Base-by-base conservation (phyloP, 2,888 invertebrate genomes). In the Rhabditoides inermis region DNA sequence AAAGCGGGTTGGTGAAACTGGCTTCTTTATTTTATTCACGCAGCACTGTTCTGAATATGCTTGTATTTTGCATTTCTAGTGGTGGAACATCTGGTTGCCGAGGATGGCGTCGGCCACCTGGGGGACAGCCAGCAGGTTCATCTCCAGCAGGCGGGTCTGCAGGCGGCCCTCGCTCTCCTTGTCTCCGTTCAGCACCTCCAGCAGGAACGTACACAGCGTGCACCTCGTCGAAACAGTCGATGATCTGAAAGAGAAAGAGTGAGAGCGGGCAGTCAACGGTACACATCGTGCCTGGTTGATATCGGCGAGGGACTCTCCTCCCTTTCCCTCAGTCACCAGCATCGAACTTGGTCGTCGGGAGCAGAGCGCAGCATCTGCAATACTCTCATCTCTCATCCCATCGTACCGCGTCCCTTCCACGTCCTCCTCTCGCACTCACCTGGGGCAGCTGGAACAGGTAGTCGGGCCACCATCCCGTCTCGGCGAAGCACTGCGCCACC, bases 221-320 rank as follows among this genome's bases (percentile, higher is more conserved):
- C 77, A 91, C 90, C 76, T 99, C 98, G 90, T 95, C 92, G 79
- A 99, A 95, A 64, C 98, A 94, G 77, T 99, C 98, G 2, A 99
- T 95, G 68, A 99, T 92, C 83, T 94, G 85, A 22, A 56, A 55
- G 20, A n/a, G n/a, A n/a, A n/a, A n/a, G n/a, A n/a, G n/a, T n/a
- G n/a, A n/a, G n/a, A n/a, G n/a, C n/a, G n/a, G n/a, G n/a, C n/a
- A 18, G 6, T 7, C 18, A 40, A 15, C 22, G 7, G n/a, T 7
- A 7, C 23, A 42, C 2, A 20, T 6, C 71, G 57, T 69, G 83
- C 84, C 80, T 85, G 85, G 78, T 90, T 90, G 71, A 95, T 89
- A 77, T 99, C 98, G 7, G 94, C 94, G 44, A 99, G 80, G 0
- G 95, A 94, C 69, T 98, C 80, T 51, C 80, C 94, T 68, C 94